Percentiles rank a stretch among this genome's conserved stretches.
Evolutionary conservation across 37 sponge, comb jelly and placozoan species (phyloP).

Genomic region (Geodia barretti): DNA sequence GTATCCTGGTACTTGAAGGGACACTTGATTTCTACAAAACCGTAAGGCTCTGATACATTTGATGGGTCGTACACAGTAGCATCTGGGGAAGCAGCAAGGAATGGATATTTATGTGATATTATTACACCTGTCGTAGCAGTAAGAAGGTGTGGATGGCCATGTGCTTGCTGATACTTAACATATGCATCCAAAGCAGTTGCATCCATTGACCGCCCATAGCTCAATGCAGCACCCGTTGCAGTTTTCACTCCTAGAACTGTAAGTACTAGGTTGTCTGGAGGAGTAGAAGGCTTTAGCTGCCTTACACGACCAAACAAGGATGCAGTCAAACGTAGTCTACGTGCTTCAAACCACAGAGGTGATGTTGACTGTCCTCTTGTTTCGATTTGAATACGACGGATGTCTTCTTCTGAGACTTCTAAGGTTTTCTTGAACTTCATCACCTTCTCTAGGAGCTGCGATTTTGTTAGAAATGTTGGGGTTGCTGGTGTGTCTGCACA

Average conservation of each 20-base stretch:
- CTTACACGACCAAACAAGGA: conserved; percentile 21
- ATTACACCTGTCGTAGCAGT: not conserved
- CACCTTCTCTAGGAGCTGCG: not conserved
- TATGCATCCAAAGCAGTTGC: conserved; percentile 4
- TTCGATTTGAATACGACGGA: not conserved
- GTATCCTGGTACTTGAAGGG: conserved; percentile 15
- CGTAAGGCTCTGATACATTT: conserved; percentile 3
- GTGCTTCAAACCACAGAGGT: conserved; percentile 11
- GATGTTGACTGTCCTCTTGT: conserved; percentile 10
- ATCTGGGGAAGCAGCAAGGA: not conserved
- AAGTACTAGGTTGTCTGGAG: conserved; percentile 13
- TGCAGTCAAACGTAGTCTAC: conserved; percentile 14
- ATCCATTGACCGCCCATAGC: not conserved
- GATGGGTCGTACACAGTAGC: not conserved
- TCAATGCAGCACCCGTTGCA: not conserved
- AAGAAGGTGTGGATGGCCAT: conserved; percentile 15
- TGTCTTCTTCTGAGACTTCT: not conserved
- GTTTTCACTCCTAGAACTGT: conserved; percentile 9
- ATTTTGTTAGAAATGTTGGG: conserved; percentile 6
- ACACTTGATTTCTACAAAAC: conserved; percentile 30
- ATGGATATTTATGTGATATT: not conserved
- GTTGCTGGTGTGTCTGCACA: not conserved
- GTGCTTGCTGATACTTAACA: conserved; percentile 8
- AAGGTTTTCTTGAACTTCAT: conserved; percentile 3
- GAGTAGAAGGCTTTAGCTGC: not conserved